Evolutionary conservation across 2,797 vertebrate species (phyloP).

Genomic region (Calcarius lapponicus): DNA sequence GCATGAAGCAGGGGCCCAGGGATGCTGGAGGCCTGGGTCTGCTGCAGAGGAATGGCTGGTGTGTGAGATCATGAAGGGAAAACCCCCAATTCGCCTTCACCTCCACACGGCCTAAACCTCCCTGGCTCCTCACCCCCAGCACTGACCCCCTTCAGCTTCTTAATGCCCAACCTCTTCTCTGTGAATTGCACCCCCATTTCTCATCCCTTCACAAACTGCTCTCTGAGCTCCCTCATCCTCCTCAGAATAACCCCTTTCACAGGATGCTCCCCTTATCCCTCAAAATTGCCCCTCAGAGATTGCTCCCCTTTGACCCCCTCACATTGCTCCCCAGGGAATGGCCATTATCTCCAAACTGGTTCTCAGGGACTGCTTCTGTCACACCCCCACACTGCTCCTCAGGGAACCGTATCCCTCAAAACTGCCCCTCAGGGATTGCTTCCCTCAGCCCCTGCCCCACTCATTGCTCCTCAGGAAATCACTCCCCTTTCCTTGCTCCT

Average conservation of each 20-base stretch:
- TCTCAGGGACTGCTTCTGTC: neutral
- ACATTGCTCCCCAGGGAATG: fast-evolving
- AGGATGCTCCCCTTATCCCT: neutral
- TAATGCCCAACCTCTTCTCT: neutral
- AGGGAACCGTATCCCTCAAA: neutral
- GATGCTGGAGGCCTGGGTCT: neutral
- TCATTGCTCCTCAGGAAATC: neutral
- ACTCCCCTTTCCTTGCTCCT: neutral
- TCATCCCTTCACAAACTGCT: neutral
- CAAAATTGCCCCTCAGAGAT: neutral
- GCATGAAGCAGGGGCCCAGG: neutral
- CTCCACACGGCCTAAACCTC: neutral
- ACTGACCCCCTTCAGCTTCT: neutral
- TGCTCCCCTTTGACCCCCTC: neutral
- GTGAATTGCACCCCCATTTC: neutral
- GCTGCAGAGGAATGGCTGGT: neutral
- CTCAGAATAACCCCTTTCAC: neutral
- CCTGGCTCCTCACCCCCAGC: neutral
- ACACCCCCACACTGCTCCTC: neutral
- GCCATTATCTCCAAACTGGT: neutral
- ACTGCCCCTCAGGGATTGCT: neutral
- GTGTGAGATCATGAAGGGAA: neutral
- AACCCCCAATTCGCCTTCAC: neutral
- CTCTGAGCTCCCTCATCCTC: neutral
- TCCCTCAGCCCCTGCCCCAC: fast-evolving